A percentile compares a stretch with the other conserved stretches of the same genome.
Evolutionary conservation across 2,113 vertebrate genomes (phyloP).

Genomic region (Stegastes partitus): DNA sequence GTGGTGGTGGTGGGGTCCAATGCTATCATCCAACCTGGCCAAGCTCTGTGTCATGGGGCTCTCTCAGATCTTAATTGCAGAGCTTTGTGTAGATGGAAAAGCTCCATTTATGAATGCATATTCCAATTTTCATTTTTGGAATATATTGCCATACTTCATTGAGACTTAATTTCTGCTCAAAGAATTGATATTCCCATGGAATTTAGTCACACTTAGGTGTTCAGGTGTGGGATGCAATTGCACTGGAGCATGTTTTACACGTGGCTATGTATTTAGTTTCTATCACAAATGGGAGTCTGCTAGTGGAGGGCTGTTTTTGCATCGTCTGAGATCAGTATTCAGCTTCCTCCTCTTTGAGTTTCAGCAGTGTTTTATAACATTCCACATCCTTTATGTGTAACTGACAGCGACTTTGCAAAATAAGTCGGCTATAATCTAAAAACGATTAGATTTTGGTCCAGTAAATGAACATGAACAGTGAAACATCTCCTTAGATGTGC

Average conservation of each 20-base stretch:
- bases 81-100: not conserved
- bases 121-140: not conserved
- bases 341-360: too few species aligned
- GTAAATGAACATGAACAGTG: not conserved
- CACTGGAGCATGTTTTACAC: not conserved
- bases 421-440: too few species aligned
- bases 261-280: too few species aligned
- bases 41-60: not conserved
- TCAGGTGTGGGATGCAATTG: too few species aligned
- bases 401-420: too few species aligned
- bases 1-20: not conserved
- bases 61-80: conserved; percentile 7
- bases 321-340: too few species aligned
- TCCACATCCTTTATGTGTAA: too few species aligned
- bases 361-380: too few species aligned
- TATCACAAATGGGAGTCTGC: too few species aligned
- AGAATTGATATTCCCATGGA: not conserved
- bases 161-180: not conserved
- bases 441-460: too few species aligned
- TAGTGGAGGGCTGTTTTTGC: too few species aligned
- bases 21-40: not conserved
- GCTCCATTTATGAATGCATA: not conserved
- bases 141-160: not conserved
- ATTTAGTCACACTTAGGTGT: not conserved
- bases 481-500: not conserved